phyloP scores from a whole-genome alignment of 2,888 invertebrate species.

The Nebria salina region DNA sequence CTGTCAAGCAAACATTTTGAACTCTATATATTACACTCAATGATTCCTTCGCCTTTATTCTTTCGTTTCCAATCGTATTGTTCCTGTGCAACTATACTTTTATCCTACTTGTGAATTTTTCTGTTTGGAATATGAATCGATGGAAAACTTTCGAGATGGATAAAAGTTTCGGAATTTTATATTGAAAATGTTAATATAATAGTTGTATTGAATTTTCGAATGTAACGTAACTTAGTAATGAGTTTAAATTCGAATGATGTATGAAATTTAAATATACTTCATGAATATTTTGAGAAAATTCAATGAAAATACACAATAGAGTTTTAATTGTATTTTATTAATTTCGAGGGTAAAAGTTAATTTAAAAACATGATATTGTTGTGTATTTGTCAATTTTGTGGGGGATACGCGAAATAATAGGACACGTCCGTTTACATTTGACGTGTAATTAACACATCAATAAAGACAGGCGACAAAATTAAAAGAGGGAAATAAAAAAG shows the following conservation, averaged over 20 bases:
- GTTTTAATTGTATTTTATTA: neutral
- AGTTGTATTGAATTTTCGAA: conserved; percentile 11
- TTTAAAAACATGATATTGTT: neutral
- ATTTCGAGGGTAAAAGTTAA: neutral
- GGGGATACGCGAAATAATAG: neutral
- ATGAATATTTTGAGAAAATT: neutral
- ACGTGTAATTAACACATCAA: conserved; percentile 21
- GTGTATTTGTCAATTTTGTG: conserved; percentile 25
- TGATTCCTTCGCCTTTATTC: conserved; percentile 19
- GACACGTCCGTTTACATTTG: conserved; percentile 7
- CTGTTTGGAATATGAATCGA: conserved; percentile 30
- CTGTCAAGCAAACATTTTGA: conserved; percentile 32
- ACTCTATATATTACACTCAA: conserved; percentile 37
- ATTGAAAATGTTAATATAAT: conserved; percentile 25
- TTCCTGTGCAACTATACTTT: neutral
- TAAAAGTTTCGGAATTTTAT: conserved; percentile 26
- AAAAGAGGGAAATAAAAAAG: neutral
- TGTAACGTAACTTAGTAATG: neutral
- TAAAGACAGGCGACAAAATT: conserved; percentile 5
- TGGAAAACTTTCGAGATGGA: conserved; percentile 20
- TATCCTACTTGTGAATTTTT: conserved; percentile 4
- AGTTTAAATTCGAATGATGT: neutral
- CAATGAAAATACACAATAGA: neutral
- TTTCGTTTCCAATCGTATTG: neutral
- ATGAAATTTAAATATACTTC: neutral